A percentile compares a stretch with the other conserved stretches of the same genome.
Conservation (phyloP, 2,113 vertebrate genomes). For the Reinhardtius hippoglossoides region DNA sequence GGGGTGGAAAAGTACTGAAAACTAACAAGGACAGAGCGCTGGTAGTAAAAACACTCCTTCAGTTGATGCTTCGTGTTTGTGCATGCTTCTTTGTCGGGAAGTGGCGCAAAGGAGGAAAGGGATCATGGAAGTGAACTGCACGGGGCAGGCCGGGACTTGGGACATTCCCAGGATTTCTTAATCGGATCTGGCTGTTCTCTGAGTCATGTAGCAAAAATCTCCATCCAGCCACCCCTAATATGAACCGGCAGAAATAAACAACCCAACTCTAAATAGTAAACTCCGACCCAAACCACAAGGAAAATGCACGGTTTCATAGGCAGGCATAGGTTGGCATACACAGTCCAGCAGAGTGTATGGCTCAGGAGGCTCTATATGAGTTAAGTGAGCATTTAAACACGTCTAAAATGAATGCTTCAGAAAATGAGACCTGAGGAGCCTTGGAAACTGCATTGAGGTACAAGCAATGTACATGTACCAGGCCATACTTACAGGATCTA, state of each 20-base stretch:
- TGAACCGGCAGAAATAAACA: conserved; percentile 44
- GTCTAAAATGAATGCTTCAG: background rate
- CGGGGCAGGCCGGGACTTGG: conserved; percentile 33
- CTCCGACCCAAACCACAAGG: conserved; percentile 10
- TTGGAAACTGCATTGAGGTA: background rate
- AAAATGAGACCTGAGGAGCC: background rate
- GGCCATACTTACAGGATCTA: background rate
- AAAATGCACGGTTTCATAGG: background rate
- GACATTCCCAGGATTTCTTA: conserved; percentile 49
- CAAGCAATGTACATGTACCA: background rate
- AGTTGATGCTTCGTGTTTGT: conserved; percentile 11
- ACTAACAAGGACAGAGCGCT: background rate
- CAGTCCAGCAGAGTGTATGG: background rate
- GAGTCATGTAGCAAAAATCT: conserved; percentile 70
- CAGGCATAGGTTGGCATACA: background rate
- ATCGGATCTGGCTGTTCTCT: conserved; percentile 56
- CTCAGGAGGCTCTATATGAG: background rate
- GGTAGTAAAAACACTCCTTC: background rate
- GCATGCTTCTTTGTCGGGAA: conserved; percentile 11
- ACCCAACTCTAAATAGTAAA: background rate
- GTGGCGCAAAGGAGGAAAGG: background rate
- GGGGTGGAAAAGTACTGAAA: conserved; percentile 70
- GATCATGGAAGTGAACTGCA: conserved; percentile 12
- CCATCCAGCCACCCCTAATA: conserved; percentile 23
- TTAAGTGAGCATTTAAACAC: conserved; percentile 6